phyloP scores from a whole-genome alignment of 2,113 vertebrate species.

The Oceanites oceanicus region DNA sequence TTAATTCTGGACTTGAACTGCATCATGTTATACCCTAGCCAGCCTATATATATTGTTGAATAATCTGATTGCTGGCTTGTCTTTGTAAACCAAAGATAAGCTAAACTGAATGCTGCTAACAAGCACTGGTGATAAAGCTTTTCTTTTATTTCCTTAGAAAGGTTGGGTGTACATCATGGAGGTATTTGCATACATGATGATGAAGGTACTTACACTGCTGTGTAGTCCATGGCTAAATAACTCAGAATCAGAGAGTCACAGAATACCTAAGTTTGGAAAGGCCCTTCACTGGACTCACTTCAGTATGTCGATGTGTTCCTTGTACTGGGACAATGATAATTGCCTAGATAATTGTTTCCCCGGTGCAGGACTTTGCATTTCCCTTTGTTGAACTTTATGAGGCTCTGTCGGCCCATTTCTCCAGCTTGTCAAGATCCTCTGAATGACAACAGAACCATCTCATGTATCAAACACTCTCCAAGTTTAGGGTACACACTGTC shows the following conservation, averaged over 20 bases:
- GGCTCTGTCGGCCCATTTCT: neutral
- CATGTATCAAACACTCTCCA: neutral
- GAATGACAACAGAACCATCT: neutral
- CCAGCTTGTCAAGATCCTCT: neutral
- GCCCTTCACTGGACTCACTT: neutral
- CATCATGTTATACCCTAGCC: neutral
- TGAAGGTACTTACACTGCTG: neutral
- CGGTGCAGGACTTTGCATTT: neutral
- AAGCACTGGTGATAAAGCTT: neutral
- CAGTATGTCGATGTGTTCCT: neutral
- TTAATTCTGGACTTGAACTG: neutral
- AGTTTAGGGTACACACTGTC: neutral
- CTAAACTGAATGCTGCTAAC: neutral
- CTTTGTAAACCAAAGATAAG: neutral
- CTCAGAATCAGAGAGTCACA: neutral
- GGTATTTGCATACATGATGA: neutral
- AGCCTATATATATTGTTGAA: neutral
- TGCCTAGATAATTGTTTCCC: neutral
- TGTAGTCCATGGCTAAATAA: neutral
- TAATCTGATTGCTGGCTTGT: neutral
- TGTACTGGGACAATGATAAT: neutral
- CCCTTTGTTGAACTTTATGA: neutral
- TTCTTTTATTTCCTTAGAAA: neutral
- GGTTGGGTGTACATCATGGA: neutral
- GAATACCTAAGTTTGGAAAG: neutral